These are phyloP conservation scores for Anoplophora glabripennis DNA, from an alignment of 1,140 invertebrate genomes.

Conservation along the genomic window DNA sequence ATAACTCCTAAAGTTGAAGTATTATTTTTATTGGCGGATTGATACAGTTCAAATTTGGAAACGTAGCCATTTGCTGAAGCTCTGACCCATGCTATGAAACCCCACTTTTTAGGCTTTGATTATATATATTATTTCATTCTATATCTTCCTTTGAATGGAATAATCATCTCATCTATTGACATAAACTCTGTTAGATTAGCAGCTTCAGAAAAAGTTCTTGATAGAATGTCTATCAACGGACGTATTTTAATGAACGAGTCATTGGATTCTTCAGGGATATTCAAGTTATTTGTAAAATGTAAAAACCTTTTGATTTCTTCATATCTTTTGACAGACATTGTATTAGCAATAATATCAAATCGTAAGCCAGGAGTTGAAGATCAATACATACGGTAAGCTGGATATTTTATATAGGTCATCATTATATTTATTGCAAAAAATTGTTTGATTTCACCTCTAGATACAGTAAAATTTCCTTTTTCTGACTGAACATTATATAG, in stretches of 20 bases:
- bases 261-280: neutral
- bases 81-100: neutral
- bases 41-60: constrained; percentile 23
- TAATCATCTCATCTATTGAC: constrained; percentile 15
- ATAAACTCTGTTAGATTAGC: constrained; percentile 3
- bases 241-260: constrained; percentile 7
- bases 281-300: constrained; percentile 6
- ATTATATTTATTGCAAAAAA: constrained; percentile 7
- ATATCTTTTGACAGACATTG: neutral
- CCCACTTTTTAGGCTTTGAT: constrained; percentile 26
- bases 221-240: constrained; percentile 1
- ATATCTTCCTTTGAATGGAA: constrained; percentile 17
- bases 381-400: constrained; percentile 3
- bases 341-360: constrained; percentile 9
- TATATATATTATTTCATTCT: constrained; percentile 28
- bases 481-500: too few species aligned
- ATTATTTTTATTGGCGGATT: constrained; percentile 27
- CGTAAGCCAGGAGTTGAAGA: neutral
- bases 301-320: constrained; percentile 14
- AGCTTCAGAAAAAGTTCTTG: constrained; percentile 5
- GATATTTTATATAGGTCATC: constrained; percentile 9
- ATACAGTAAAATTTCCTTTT: neutral
- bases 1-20: constrained; percentile 8
- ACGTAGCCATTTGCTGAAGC: constrained; percentile 32
- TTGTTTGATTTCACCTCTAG: neutral